Conservation (phyloP, 2,888 invertebrate species). For the Epistrophe eligans region DNA sequence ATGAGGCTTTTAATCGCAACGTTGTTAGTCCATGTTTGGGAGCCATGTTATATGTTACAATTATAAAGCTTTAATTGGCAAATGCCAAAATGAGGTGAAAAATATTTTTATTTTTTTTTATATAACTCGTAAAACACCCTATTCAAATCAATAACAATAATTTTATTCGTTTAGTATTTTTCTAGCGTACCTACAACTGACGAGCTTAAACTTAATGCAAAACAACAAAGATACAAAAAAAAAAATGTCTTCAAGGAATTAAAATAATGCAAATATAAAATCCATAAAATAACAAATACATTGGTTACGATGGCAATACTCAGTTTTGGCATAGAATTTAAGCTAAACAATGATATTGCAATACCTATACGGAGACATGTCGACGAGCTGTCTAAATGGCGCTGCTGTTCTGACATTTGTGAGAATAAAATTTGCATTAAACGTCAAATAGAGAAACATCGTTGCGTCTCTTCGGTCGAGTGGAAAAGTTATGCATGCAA, state of each 20-base stretch:
- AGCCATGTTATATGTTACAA: no score
- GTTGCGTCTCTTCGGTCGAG: not conserved
- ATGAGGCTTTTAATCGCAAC: no score
- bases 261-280: conserved; percentile 17
- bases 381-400: conserved; percentile 71
- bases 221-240: conserved; percentile 13
- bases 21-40: no score
- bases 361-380: conserved; percentile 45
- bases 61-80: no score
- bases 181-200: conserved; percentile 6
- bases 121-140: not conserved
- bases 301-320: conserved; percentile 25
- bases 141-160: not conserved
- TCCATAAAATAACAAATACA: conserved; percentile 13
- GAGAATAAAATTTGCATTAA: conserved; percentile 64
- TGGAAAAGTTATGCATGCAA: conserved; percentile 37
- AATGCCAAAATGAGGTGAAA: no score
- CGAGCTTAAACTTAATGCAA: conserved; percentile 66
- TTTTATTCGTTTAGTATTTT: conserved; percentile 29
- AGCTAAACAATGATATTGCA: conserved; percentile 13
- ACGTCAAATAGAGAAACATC: conserved; percentile 20
- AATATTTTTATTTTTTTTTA: no score
- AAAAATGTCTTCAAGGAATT: conserved; percentile 14
- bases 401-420: conserved; percentile 62
- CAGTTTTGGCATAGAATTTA: conserved; percentile 14